Evolutionary conservation across 2,888 invertebrate genomes (phyloP), one percentile per base, ranked within the genome.

Genomic region (Microctonus hyperodae): DNA sequence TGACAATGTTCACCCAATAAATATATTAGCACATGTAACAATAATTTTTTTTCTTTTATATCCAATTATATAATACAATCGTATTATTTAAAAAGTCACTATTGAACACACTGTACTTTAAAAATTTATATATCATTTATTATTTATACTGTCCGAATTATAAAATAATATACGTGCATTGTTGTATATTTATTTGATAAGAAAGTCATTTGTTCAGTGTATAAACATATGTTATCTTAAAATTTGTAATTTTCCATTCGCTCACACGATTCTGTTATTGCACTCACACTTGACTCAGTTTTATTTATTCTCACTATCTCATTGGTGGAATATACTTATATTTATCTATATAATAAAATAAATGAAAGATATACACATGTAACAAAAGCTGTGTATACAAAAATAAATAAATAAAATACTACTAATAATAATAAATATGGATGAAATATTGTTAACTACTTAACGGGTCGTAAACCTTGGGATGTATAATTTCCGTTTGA

Each of bases 391-490:
- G n/a, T n/a, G n/a, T n/a, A n/a, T n/a, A n/a, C n/a, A 31, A 56
- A 31, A 20, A 33, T 9, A 35, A 10, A 16, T 1, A 11, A 56
- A 6, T 33, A 58, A 72, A 74, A 77, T 75, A 37, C 13, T 37
- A n/a, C 13, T 37, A 31, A 31, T 31, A 37, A 37, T 37, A 37
- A 37, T 37, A 37, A 37, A 37, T 37, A 37, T n/a, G 37, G n/a
- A 44, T 44, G 44, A 44, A 44, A 44, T 44, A 44, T 44, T 16
- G 44, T 16, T 44, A 44, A 44, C 44, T 76, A 74, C 73, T 76
- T 76, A 76, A 78, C 75, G 73, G 76, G 72, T 76, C 76, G 76
- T 78, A 76, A 78, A 78, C 64, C 65, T 68, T 68, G 31, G 57
- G 50, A 66, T 67, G 68, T 67, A 71, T 67, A 69, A 72, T 71